phyloP scores from a whole-genome alignment of 2,888 invertebrate species.

The Andricus quercusramuli region DNA sequence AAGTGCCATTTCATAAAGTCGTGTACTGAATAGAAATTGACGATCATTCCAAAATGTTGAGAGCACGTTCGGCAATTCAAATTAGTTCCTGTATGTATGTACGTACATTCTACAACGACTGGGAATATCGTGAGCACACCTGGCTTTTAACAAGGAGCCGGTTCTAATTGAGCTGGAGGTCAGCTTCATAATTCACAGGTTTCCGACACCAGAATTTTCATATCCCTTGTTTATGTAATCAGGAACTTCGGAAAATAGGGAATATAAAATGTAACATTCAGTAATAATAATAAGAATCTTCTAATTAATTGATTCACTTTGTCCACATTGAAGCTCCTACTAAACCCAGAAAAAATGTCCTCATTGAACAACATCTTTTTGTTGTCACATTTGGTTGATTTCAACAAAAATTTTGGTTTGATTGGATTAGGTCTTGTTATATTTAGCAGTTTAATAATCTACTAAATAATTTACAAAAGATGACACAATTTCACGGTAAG shows the following conservation, averaged over 20 bases:
- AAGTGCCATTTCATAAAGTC: background rate
- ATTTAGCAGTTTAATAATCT: too few relatives aligned
- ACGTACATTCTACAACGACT: background rate
- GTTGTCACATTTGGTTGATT: too few relatives aligned
- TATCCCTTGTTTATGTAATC: slow-evolving; percentile 4
- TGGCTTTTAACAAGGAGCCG: background rate
- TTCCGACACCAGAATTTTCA: background rate
- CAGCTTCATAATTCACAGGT: slow-evolving; percentile 13
- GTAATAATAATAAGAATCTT: too few relatives aligned
- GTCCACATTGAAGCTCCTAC: too few relatives aligned
- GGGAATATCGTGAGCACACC: background rate
- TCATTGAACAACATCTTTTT: too few relatives aligned
- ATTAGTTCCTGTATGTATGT: background rate
- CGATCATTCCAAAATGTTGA: background rate
- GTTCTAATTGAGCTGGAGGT: background rate
- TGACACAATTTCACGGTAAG: too few relatives aligned
- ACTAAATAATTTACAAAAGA: too few relatives aligned
- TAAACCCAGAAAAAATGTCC: too few relatives aligned
- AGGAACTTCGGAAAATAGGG: slow-evolving; percentile 1
- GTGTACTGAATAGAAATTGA: background rate
- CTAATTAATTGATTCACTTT: too few relatives aligned
- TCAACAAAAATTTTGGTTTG: too few relatives aligned
- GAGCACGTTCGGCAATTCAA: background rate
- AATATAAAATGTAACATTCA: background rate
- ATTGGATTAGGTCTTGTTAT: too few relatives aligned